Evolutionary conservation across 1,140 invertebrate genomes (phyloP).

Genomic region (Drosophila willistoni): DNA sequence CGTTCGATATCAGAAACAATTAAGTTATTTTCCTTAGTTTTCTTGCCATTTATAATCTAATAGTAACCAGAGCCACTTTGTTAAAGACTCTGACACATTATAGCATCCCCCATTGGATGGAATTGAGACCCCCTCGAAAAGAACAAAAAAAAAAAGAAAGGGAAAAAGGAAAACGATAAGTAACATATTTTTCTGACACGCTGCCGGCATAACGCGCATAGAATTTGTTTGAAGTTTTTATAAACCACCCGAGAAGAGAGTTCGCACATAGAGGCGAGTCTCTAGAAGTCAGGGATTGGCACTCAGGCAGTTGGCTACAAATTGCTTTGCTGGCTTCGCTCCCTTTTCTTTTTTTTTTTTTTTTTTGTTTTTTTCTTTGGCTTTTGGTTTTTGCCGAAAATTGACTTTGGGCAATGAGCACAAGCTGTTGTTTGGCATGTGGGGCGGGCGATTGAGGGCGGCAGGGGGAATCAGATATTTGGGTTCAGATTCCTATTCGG

Average conservation of each 20-base stretch:
- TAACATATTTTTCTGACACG: conserved; percentile 78
- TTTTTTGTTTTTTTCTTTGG: conserved; percentile 40
- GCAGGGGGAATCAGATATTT: conserved; percentile 11
- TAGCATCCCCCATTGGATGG: conserved; percentile 21
- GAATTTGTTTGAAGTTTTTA: conserved; percentile 78
- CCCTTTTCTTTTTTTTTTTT: conserved; percentile 34
- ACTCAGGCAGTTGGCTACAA: conserved; percentile 53
- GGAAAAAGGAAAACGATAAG: conserved; percentile 51
- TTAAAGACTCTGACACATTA: conserved; percentile 22
- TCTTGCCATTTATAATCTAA: not conserved
- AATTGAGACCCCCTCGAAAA: conserved; percentile 44
- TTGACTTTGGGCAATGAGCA: conserved; percentile 78
- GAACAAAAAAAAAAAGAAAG: not conserved
- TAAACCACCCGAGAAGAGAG: conserved; percentile 42
- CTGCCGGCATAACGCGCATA: conserved; percentile 60
- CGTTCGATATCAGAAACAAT: conserved; percentile 8
- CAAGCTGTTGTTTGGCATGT: conserved; percentile 69
- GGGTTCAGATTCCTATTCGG: conserved; percentile 23
- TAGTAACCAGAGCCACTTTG: conserved; percentile 31
- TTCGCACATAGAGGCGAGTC: not conserved
- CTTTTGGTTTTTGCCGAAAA: conserved; percentile 59
- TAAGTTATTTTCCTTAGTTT: conserved; percentile 35
- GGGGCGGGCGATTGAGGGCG: not conserved
- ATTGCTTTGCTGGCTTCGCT: conserved; percentile 47
- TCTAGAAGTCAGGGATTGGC: conserved; percentile 29